A percentile compares a stretch with the other conserved stretches of the same genome.
phyloP scores from a whole-genome alignment of 2,113 vertebrate genomes.

The Carollia perspicillata region DNA sequence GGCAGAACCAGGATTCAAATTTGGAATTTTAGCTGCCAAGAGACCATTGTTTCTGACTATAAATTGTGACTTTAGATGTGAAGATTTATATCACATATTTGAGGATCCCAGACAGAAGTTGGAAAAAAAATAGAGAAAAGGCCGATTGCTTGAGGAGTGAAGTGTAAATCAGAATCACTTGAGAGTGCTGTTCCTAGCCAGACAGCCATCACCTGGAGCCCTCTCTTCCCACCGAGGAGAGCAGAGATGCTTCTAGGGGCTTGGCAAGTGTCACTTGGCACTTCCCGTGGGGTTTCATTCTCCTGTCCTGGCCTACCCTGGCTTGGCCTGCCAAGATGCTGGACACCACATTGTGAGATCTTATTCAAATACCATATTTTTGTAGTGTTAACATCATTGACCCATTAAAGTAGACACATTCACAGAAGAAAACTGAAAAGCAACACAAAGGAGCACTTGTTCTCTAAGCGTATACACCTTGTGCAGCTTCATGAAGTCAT shows the following conservation, averaged over 20 bases:
- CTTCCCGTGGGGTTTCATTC: background rate
- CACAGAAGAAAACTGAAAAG: conserved; percentile 6
- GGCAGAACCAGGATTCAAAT: background rate
- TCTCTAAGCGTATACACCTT: background rate
- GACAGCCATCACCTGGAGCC: background rate
- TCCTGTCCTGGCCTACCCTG: background rate
- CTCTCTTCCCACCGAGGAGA: background rate
- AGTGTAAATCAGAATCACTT: no score
- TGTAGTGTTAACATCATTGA: background rate
- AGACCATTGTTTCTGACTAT: background rate
- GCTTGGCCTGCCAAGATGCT: background rate
- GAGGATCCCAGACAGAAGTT: background rate
- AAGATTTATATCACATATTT: background rate
- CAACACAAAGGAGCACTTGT: background rate
- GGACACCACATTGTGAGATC: background rate
- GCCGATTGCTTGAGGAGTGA: background rate
- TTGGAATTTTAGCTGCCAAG: background rate
- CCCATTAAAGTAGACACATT: conserved; percentile 24
- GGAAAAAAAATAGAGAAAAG: background rate
- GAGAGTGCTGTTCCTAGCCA: background rate
- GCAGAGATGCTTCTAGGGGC: background rate
- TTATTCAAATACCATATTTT: background rate
- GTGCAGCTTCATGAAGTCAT: background rate
- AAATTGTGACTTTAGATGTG: background rate
- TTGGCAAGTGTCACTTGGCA: background rate